Percentiles rank a stretch among this genome's conserved stretches.
These are phyloP conservation scores for Allophyes oxyacanthae DNA, from an alignment of 2,888 invertebrate species.

Conservation along the genomic window DNA sequence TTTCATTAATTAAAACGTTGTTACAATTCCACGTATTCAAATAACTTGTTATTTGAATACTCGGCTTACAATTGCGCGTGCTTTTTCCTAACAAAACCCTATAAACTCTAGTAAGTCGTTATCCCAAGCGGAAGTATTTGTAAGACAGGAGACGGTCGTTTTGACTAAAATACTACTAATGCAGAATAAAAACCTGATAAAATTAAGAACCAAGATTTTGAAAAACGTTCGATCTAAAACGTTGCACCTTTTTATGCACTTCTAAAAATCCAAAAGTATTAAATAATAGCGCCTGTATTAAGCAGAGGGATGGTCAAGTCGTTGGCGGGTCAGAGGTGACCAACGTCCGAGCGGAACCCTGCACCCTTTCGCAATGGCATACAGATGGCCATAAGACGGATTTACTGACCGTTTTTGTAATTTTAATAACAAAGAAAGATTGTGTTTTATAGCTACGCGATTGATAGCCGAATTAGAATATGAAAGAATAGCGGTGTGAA, in stretches of 20 bases:
- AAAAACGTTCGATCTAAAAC: too few species aligned
- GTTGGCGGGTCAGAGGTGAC: constrained; percentile 86
- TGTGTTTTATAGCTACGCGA: constrained; percentile 25
- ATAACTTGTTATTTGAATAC: constrained; percentile 38
- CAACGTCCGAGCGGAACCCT: constrained; percentile 71
- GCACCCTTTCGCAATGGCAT: constrained; percentile 80
- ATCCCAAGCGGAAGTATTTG: too few species aligned
- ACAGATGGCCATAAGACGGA: constrained; percentile 44
- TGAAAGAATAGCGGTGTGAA: not conserved
- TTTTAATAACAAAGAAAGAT: constrained; percentile 54
- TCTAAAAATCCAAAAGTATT: constrained; percentile 34
- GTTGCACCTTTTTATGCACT: constrained; percentile 46
- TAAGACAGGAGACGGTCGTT: too few species aligned
- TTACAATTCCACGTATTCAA: constrained; percentile 46
- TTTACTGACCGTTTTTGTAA: constrained; percentile 48
- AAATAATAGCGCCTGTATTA: constrained; percentile 38
- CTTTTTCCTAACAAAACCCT: too few species aligned
- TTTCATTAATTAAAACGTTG: constrained; percentile 50
- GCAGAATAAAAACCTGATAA: too few species aligned
- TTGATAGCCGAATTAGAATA: constrained; percentile 26
- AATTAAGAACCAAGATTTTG: too few species aligned
- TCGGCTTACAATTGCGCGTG: constrained; percentile 23
- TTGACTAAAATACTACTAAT: too few species aligned
- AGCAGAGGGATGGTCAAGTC: constrained; percentile 52
- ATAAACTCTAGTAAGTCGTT: too few species aligned